Evolutionary conservation across 1,140 invertebrate species (phyloP).

Genomic region (Drosophila tristis): DNA sequence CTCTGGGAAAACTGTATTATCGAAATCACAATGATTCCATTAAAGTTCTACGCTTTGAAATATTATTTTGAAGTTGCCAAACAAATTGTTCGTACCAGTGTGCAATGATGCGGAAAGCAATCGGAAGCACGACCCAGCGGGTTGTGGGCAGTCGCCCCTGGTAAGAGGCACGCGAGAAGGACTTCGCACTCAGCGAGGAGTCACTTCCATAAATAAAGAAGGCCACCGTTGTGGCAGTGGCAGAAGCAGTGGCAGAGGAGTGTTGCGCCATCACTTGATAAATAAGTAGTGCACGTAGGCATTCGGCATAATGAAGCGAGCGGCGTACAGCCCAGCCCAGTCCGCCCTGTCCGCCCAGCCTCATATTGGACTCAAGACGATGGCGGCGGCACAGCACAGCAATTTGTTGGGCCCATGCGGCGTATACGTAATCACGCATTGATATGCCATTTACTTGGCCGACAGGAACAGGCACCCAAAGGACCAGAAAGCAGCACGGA

Average conservation of each 20-base stretch:
- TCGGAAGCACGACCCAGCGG: constrained; percentile 53
- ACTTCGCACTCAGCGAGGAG: constrained; percentile 55
- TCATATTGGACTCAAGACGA: constrained; percentile 5
- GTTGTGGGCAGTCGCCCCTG: constrained; percentile 29
- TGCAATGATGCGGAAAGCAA: constrained; percentile 59
- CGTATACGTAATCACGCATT: constrained; percentile 81
- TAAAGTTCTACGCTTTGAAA: not conserved
- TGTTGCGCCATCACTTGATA: constrained; percentile 74
- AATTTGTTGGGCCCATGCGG: constrained; percentile 62
- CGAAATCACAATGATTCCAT: too few species aligned
- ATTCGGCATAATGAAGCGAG: constrained; percentile 75
- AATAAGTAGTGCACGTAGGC: constrained; percentile 81
- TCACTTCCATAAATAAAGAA: constrained; percentile 57
- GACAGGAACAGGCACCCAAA: constrained; percentile 33
- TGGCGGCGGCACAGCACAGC: constrained; percentile 6
- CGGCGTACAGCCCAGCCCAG: constrained; percentile 1
- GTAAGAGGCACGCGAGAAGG: constrained; percentile 6
- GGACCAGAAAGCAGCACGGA: not conserved
- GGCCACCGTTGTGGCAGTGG: constrained; percentile 16
- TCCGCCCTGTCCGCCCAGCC: not conserved
- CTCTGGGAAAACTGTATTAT: too few species aligned
- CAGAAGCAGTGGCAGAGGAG: not conserved
- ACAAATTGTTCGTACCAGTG: constrained; percentile 51
- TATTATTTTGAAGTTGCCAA: constrained; percentile 29
- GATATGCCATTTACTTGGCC: constrained; percentile 73